A percentile compares a stretch with the other conserved stretches of the same genome.
Conservation (phyloP, 2,113 vertebrate species). For the Haemorhous mexicanus region DNA sequence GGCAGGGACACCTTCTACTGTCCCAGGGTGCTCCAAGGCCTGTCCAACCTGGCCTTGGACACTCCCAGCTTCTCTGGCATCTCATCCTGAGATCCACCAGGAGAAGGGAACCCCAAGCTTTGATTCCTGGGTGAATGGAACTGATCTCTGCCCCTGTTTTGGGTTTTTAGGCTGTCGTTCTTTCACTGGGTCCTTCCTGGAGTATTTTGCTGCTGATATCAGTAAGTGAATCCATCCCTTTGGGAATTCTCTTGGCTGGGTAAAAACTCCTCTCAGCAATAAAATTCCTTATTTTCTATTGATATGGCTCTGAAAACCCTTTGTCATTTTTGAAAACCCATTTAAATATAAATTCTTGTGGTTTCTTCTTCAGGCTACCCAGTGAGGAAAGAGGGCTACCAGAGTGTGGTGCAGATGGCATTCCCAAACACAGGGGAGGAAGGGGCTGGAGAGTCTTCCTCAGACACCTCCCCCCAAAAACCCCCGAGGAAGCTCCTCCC, state of each 20-base stretch:
- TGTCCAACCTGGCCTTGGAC: fast-evolving
- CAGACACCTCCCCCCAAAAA: slow-evolving; percentile 33
- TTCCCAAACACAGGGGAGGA: slow-evolving; percentile 63
- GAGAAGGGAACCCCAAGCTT: not conserved
- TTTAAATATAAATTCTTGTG: not conserved
- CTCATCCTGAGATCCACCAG: not conserved
- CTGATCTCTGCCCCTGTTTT: not conserved
- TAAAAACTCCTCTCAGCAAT: not conserved
- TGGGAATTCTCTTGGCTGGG: not conserved
- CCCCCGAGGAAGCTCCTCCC: slow-evolving; percentile 82
- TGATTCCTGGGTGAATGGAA: not conserved
- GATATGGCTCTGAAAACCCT: fast-evolving
- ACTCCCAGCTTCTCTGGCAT: not conserved
- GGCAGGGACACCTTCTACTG: not conserved
- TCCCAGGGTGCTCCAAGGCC: not conserved
- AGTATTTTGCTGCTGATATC: slow-evolving; percentile 87
- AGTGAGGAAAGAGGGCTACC: slow-evolving; percentile 75
- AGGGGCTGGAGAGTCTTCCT: not conserved
- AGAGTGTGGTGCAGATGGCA: slow-evolving; percentile 58
- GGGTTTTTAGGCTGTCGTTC: slow-evolving; percentile 80
- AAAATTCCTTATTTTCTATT: not conserved
- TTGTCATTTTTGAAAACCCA: no score
- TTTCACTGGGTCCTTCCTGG: slow-evolving; percentile 88
- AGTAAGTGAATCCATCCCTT: slow-evolving; percentile 76
- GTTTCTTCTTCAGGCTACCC: slow-evolving; percentile 78